Percentiles rank a stretch among this genome's conserved stretches.
Conservation (phyloP, 2,888 invertebrate species). For the Agrypnus murinus region DNA sequence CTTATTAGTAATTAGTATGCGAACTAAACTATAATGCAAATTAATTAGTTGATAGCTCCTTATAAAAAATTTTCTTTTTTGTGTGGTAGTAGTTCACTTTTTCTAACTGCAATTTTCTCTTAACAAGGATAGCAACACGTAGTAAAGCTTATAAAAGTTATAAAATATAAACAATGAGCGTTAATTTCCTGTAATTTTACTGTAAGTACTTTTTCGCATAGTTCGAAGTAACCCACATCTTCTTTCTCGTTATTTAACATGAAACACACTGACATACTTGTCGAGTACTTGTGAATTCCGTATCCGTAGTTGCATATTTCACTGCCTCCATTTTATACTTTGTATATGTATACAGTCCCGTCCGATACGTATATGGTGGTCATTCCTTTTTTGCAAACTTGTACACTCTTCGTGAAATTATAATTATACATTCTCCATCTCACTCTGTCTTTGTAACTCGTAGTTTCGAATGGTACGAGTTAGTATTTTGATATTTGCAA, state of each 20-base stretch:
- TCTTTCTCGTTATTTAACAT: slow-evolving; percentile 34
- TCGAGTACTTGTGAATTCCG: slow-evolving; percentile 26
- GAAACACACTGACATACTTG: slow-evolving; percentile 37
- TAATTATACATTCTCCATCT: neutral
- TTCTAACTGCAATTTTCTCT: neutral
- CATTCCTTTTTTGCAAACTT: slow-evolving; percentile 23
- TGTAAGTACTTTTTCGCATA: slow-evolving; percentile 13
- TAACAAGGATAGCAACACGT: no score
- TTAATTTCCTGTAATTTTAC: slow-evolving; percentile 3
- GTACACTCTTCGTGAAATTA: slow-evolving; percentile 16
- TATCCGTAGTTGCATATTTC: slow-evolving; percentile 29
- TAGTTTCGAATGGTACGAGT: no score
- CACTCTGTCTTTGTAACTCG: neutral
- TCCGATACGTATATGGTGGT: slow-evolving; percentile 22
- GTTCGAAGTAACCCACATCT: slow-evolving; percentile 30
- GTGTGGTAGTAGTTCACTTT: neutral
- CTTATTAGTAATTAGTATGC: no score
- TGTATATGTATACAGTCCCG: no score
- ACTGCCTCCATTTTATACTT: slow-evolving; percentile 1
- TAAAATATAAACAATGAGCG: slow-evolving; percentile 10
- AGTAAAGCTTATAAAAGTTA: no score
- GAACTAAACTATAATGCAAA: neutral
- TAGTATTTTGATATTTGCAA: neutral
- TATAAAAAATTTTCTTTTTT: no score
- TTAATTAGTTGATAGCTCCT: no score